Evolutionary conservation across 2,888 invertebrate species (phyloP), one percentile per base, ranked within the genome.

Genomic region (Hirtodrosophila duncani): DNA sequence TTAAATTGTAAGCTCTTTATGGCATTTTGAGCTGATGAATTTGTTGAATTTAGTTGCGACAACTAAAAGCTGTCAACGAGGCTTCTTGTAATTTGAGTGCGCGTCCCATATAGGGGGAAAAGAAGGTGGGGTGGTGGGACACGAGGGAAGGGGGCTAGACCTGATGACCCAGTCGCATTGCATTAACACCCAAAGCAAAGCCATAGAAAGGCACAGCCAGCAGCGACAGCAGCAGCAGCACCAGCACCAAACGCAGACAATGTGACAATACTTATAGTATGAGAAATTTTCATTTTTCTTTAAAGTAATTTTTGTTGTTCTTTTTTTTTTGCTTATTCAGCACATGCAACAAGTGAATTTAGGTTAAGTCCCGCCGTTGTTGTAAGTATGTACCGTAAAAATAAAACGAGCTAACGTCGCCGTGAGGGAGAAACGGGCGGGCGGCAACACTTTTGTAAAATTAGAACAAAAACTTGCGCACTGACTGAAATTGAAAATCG

Each of bases 311-410:
- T 55, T 50, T 44, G 38, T 39, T 33, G 29, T 37, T 27, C 11
- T 27, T 44, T 34, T 24, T 62, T 52, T 61, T 63, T 77, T 82
- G 80, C 77, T 72, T 72, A 82, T 81, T 79, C 82, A 81, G 82
- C 81, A 48, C 78, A 70, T 66, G 77, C 80, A 81, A 77, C 83
- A 82, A 77, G 60, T 77, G 61, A 70, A 80, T 80, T 80, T 81
- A 64, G 80, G 80, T 80, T 81, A 81, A 80, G 72, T 65, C 62
- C 51, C 75, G 58, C 61, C 63, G 59, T n/a, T n/a, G n/a, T n/a
- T n/a, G n/a, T n/a, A 42, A 62, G 57, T 61, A 72, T 78, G 69
- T 77, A 68, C 71, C 60, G 67, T 67, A 60, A 70, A 71, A 67
- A 75, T 58, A 67, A 67, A 67, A 43, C 42, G 33, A 70, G 64